These are phyloP conservation scores for Scrobipalpa atriplicella DNA, from an alignment of 2,888 invertebrate species.

Conservation along the genomic window DNA sequence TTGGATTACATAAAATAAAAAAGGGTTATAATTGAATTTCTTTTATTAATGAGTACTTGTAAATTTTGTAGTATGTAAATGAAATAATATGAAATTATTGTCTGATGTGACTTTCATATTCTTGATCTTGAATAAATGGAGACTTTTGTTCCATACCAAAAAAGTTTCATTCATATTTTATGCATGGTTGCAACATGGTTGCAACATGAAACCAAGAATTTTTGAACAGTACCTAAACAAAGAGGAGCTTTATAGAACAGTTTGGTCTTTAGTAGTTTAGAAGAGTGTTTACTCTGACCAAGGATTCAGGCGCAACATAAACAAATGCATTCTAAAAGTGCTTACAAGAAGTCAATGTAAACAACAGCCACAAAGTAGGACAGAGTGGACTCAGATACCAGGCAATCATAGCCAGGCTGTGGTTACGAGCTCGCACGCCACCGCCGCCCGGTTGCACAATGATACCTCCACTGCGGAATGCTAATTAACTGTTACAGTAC, in stretches of 20 bases:
- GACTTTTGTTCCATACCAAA: too few relatives aligned
- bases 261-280: too few relatives aligned
- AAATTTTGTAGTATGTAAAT: too few relatives aligned
- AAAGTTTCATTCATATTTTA: too few relatives aligned
- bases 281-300: background rate
- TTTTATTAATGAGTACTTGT: too few relatives aligned
- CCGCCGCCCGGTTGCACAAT: constrained; percentile 59
- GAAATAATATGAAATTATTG: too few relatives aligned
- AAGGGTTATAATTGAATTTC: background rate
- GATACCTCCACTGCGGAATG: constrained; percentile 59
- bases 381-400: constrained; percentile 27
- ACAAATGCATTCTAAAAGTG: constrained; percentile 15
- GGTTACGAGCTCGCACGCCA: constrained; percentile 33
- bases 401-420: constrained; percentile 32
- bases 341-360: constrained; percentile 27
- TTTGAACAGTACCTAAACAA: background rate
- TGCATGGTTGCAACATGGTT: too few relatives aligned
- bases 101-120: too few relatives aligned
- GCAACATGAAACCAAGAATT: background rate
- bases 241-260: background rate
- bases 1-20: background rate
- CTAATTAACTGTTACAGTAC: constrained; percentile 59
- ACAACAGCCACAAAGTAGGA: constrained; percentile 26
- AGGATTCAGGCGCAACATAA: constrained; percentile 4
- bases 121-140: too few relatives aligned